A percentile compares a stretch with the other conserved stretches of the same genome.
Evolutionary conservation across 2,888 invertebrate genomes (phyloP).

Genomic region (Panorpa germanica): DNA sequence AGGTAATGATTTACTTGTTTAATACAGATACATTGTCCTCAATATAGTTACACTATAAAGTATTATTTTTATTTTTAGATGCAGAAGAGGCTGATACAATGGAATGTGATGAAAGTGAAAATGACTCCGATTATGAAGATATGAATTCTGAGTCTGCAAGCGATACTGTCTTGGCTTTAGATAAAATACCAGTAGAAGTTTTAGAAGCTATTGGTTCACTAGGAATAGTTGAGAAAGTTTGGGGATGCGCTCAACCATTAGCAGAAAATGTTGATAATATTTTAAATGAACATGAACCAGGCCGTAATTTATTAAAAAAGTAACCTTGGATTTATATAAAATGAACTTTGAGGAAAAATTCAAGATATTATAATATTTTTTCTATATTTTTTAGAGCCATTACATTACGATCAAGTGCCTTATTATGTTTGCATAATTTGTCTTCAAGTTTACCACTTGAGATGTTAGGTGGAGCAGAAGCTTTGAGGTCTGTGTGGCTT

Average conservation of each 20-base stretch:
- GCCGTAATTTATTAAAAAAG: conserved; percentile 29
- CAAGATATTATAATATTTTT: neutral
- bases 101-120: conserved; percentile 23
- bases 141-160: conserved; percentile 17
- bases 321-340: conserved; percentile 15
- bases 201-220: conserved; percentile 37
- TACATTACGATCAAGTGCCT: conserved; percentile 38
- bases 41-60: conserved; percentile 1
- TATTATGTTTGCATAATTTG: conserved; percentile 52
- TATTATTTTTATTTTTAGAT: conserved; percentile 8
- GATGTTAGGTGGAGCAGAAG: conserved; percentile 41
- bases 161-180: conserved; percentile 22
- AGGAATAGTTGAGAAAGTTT: conserved; percentile 37
- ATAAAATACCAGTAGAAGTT: conserved; percentile 34
- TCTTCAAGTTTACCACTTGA: conserved; percentile 38
- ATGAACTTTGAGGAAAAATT: neutral
- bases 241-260: conserved; percentile 21
- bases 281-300: conserved; percentile 30
- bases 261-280: conserved; percentile 33
- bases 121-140: conserved; percentile 21
- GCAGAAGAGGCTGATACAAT: conserved; percentile 23
- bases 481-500: conserved; percentile 43
- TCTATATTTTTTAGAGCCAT: conserved; percentile 24
- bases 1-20: conserved; percentile 23
- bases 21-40: conserved; percentile 2